A percentile compares a stretch with the other conserved stretches of the same genome.
These are phyloP conservation scores for Erynnis tages DNA, from an alignment of 2,888 invertebrate species.

Conservation along the genomic window DNA sequence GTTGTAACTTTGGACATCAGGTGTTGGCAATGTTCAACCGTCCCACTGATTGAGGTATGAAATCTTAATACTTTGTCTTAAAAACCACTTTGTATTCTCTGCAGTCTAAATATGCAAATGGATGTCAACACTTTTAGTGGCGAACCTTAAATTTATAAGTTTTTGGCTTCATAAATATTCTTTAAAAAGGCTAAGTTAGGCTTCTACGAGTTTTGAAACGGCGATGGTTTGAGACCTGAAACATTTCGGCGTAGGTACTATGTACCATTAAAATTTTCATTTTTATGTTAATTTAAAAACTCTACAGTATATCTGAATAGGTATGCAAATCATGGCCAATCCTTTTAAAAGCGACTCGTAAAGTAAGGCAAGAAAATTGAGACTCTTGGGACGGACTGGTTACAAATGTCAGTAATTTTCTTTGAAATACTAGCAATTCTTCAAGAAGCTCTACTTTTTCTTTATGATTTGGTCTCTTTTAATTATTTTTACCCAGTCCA, in stretches of 20 bases:
- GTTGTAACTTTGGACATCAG: not conserved
- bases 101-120: slow-evolving; percentile 9
- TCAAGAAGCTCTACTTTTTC: too few species aligned
- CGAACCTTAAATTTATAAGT: slow-evolving; percentile 1
- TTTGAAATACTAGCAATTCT: not conserved
- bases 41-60: slow-evolving; percentile 31
- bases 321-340: slow-evolving; percentile 4
- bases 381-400: not conserved
- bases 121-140: not conserved
- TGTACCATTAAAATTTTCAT: not conserved
- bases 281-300: not conserved
- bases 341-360: slow-evolving; percentile 1
- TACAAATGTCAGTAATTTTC: not conserved
- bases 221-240: too few species aligned
- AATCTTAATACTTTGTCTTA: slow-evolving; percentile 29
- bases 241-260: too few species aligned
- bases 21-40: slow-evolving; percentile 3
- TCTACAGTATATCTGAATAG: not conserved
- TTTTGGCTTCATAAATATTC: not conserved
- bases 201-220: not conserved
- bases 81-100: slow-evolving; percentile 6
- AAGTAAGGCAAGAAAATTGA: not conserved
- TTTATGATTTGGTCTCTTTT: too few species aligned
- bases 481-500: too few species aligned
- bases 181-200: not conserved